Conservation (phyloP, 2,113 vertebrate species). For the Artemisiospiza belli region DNA sequence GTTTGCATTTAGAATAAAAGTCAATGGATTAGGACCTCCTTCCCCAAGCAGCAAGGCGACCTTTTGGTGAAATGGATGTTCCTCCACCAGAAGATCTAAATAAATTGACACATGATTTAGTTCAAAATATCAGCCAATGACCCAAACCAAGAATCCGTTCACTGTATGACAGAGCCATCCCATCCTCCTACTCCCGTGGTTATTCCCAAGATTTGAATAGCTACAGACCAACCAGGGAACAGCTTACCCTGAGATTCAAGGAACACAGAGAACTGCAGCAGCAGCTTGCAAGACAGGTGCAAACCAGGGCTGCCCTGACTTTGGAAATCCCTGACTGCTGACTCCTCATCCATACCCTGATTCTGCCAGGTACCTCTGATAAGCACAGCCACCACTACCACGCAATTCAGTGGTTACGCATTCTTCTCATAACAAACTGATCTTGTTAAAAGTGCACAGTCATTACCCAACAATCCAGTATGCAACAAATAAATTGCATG, state of each 20-base stretch:
- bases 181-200: background rate
- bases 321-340: background rate
- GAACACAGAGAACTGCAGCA: background rate
- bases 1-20: slow-evolving; percentile 92
- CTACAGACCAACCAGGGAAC: background rate
- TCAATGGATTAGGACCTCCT: slow-evolving; percentile 80
- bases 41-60: slow-evolving; percentile 82
- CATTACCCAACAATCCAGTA: background rate
- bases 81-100: slow-evolving; percentile 83
- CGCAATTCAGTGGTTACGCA: background rate
- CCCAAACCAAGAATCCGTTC: background rate
- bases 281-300: background rate
- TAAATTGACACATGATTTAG: background rate
- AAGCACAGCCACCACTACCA: background rate
- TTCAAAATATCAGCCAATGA: background rate
- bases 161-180: background rate
- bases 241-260: background rate
- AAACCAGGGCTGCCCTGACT: background rate
- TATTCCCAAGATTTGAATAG: background rate
- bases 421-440: background rate
- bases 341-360: background rate
- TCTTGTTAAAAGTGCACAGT: background rate
- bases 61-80: slow-evolving; percentile 82
- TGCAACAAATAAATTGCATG: background rate
- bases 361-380: background rate